Evolutionary conservation across 2,113 vertebrate genomes (phyloP), one percentile per base, ranked within the genome.

Genomic region (Mesembrinibis cayennensis): DNA sequence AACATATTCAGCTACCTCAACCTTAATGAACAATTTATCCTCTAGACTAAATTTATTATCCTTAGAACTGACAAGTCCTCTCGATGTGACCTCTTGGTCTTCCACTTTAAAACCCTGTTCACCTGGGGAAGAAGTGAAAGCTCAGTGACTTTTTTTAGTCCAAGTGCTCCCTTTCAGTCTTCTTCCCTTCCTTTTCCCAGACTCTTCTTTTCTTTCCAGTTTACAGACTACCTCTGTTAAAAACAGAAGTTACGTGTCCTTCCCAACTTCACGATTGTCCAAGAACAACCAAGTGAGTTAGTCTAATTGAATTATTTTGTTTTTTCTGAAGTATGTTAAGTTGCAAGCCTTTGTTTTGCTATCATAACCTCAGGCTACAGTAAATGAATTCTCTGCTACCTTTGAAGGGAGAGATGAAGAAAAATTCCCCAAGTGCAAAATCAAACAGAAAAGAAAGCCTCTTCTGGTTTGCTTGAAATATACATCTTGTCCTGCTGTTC

Each of bases 391-490:
- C 97, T 96, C 97, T 98, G 96, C 98, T 98, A 97, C 89, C 91
- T 99, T 98, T 98, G 98, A 99, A 99, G 97, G 97, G 95, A 97
- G 96, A 98, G 97, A 98, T 98, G 97, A 98, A 98, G 98, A 98
- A 98, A 98, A 98, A 98, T 96, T 98, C 98, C 98, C 97, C 97
- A 98, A 98, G 98, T 98, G 95, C 96, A 97, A 98, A 99, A 99
- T 98, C 98, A 98, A 98, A 98, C 97, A 98, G 97, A 98, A 98
- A 98, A 98, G 94, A 98, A 98, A 98, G 88, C 82, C 97, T 97
- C 97, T 86, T 98, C 98, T 97, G 94, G 84, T 98, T 98, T 98
- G 97, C 97, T 95, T 97, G 96, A 97, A 98, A 98, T 97, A 97
- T 98, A 96, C 95, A 95, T 98, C 97, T 98, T 98, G 96, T 98